Evolutionary conservation across 2,113 vertebrate genomes (phyloP), one percentile per base, ranked within the genome.

Genomic region (Engystomops pustulosus): DNA sequence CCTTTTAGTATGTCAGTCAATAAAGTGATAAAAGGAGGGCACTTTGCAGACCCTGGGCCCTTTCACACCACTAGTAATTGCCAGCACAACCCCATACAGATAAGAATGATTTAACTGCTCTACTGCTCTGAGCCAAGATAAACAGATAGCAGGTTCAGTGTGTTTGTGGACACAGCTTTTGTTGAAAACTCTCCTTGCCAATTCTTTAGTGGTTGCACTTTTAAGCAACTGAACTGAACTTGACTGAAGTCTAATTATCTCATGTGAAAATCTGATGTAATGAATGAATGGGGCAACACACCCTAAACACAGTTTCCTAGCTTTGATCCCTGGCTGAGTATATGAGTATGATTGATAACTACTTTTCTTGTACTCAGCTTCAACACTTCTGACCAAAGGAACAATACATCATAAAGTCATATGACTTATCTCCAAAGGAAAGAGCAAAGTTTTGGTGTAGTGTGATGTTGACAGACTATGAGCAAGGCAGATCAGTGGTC

Each of bases 31-130:
- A 78, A 85, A 53, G n/a, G 45, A 70, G 17, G 55, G 67, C 44
- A 58, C 62, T 51, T 25, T 60, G 34, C 75, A 78, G 36, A 78
- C 53, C 23, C 55, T n/a, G 74, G 47, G 17, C 18, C 53, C 25
- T 62, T 85, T 85, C 62, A 79, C 83, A 78, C 83, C 83, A 58
- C 47, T 58, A 15, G 23, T 85, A 85, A 85, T 85, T 78, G 79
- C 60, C 65, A 70, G 74, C 25, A 68, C 60, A 77, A 68, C 53
- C 45, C 67, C 20, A 18, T 10, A 23, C 47, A 85, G 83, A 85
- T 85, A 85, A 85, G 83, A 77, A 58, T 85, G 83, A 85, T 85
- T 85, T 85, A 85, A 69, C 60, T 69, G 60, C 82, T 41, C 74
- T 78, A 47, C 45, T 69, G 49, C 34, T 58, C 27, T 38, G 23